These are phyloP conservation scores for Nasonia giraulti DNA, from an alignment of 1,140 invertebrate genomes.

Conservation along the genomic window DNA sequence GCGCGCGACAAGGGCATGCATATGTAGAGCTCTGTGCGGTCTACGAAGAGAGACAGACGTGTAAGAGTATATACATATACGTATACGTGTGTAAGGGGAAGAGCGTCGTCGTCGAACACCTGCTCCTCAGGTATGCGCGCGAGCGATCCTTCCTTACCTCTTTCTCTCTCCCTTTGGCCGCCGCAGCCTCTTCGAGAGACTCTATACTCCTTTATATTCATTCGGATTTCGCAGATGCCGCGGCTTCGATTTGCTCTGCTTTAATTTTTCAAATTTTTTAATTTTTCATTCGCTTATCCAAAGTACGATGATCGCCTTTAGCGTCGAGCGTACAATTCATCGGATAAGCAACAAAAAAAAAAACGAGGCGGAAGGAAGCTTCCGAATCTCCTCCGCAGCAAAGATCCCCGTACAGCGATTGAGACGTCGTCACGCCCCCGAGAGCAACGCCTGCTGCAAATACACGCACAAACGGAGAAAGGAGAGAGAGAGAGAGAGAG, in stretches of 20 bases:
- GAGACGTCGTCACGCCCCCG: constrained; percentile 1
- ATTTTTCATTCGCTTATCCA: neutral
- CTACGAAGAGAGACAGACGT: neutral
- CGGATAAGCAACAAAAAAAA: neutral
- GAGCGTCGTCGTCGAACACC: constrained; percentile 23
- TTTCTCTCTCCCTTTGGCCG: neutral
- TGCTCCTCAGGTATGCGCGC: constrained; percentile 39
- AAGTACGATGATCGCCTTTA: too few species aligned
- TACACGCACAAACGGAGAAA: neutral
- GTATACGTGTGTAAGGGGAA: neutral
- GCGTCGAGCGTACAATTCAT: neutral
- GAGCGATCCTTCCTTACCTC: constrained; percentile 19
- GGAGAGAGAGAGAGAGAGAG: constrained; percentile 18
- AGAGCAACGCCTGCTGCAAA: neutral
- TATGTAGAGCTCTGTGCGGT: neutral
- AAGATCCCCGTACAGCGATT: neutral
- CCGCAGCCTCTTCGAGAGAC: neutral
- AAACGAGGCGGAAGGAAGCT: neutral
- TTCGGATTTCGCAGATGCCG: neutral
- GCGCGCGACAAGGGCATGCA: neutral
- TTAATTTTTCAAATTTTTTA: neutral
- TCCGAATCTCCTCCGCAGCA: neutral
- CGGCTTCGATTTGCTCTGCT: neutral
- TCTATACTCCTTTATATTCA: neutral
- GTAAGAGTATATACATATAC: constrained; percentile 5